phyloP scores from a whole-genome alignment of 2,113 vertebrate genomes.

The Ictalurus furcatus region DNA sequence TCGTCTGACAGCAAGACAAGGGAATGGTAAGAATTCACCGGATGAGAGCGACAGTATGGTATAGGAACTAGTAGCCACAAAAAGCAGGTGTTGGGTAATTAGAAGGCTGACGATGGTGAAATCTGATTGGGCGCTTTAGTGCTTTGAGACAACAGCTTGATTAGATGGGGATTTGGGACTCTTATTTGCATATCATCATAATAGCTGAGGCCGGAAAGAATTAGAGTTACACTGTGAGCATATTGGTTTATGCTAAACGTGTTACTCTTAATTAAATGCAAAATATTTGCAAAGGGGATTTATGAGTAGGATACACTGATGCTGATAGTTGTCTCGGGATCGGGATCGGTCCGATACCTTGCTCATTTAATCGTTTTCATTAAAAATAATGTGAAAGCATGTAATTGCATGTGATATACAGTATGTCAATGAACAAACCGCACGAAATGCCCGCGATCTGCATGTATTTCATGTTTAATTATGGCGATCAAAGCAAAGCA shows the following conservation, averaged over 20 bases:
- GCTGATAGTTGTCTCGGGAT: background rate
- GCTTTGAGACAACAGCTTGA: background rate
- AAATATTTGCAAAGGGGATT: background rate
- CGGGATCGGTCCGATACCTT: background rate
- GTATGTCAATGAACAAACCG: background rate
- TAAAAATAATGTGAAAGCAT: background rate
- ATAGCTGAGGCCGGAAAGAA: background rate
- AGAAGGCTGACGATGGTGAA: background rate
- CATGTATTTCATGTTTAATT: background rate
- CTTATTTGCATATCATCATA: slow-evolving; percentile 14
- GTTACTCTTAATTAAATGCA: background rate
- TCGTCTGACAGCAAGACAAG: background rate
- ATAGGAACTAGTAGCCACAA: background rate
- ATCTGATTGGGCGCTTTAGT: slow-evolving; percentile 11
- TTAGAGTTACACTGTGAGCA: background rate
- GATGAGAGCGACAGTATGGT: background rate
- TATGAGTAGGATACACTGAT: background rate
- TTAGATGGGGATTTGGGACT: slow-evolving; percentile 23
- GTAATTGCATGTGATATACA: background rate
- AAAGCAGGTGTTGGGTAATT: slow-evolving; percentile 22
- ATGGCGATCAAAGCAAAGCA: background rate
- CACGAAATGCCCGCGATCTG: background rate
- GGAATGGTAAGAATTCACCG: background rate
- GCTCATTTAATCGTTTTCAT: background rate
- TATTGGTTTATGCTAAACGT: background rate